Conservation (phyloP, 2,113 vertebrate species). For the Pelodiscus sinensis region DNA sequence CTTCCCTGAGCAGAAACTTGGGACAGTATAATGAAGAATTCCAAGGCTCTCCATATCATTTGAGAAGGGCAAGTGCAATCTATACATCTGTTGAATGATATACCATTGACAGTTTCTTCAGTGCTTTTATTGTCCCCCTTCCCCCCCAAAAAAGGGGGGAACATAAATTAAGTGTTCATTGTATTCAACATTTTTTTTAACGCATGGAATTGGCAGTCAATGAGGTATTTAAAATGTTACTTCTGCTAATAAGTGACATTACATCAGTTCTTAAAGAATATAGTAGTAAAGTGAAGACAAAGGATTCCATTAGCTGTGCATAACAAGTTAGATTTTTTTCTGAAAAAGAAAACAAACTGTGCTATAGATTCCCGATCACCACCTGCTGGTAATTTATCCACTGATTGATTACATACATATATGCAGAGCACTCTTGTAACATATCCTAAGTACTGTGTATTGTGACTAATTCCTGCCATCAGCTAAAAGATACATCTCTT, state of each 20-base stretch:
- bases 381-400: background rate
- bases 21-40: constrained; percentile 34
- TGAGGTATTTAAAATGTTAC: constrained; percentile 10
- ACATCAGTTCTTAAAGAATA: too few relatives aligned
- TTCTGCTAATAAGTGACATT: constrained; percentile 28
- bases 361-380: constrained; percentile 30
- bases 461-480: background rate
- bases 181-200: background rate
- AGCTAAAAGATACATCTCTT: background rate
- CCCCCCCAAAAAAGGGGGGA: background rate
- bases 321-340: background rate
- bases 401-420: constrained; percentile 39
- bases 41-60: constrained; percentile 26
- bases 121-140: background rate
- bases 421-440: background rate
- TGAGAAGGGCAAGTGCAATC: background rate
- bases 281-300: background rate
- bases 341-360: constrained; percentile 41
- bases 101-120: background rate
- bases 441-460: background rate
- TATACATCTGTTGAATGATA: background rate
- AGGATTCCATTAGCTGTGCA: background rate
- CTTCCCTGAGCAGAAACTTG: constrained; percentile 14
- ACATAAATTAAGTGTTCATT: background rate
- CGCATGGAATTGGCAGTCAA: background rate